These are phyloP conservation scores for Oceanites oceanicus DNA, from an alignment of 2,113 vertebrate genomes.

Conservation along the genomic window DNA sequence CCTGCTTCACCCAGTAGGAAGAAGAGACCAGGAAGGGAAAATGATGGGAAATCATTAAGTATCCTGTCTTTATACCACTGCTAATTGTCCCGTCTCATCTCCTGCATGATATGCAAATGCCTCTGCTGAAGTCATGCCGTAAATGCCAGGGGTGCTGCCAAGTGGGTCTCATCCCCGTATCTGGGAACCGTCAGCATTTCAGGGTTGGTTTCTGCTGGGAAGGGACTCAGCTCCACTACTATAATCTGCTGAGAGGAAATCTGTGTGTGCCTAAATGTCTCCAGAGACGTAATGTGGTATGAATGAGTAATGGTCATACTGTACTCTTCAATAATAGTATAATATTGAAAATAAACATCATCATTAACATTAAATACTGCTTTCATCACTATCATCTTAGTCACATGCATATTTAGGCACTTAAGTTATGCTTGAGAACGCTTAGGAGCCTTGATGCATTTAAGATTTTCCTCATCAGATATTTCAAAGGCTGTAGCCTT, in stretches of 20 bases:
- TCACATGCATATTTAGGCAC: background rate
- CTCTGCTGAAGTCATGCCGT: background rate
- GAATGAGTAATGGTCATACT: background rate
- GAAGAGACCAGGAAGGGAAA: background rate
- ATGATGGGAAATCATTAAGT: background rate
- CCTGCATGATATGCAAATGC: too few relatives aligned
- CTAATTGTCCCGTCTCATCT: background rate
- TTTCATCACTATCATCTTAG: background rate
- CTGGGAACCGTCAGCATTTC: background rate
- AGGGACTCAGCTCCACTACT: background rate
- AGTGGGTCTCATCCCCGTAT: too few relatives aligned
- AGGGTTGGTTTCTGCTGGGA: background rate
- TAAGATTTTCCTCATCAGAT: background rate
- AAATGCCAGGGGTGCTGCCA: background rate
- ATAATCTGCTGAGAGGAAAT: background rate
- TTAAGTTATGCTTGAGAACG: background rate
- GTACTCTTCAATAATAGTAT: background rate
- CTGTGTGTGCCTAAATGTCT: background rate
- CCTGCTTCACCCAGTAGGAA: background rate
- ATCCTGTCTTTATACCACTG: background rate
- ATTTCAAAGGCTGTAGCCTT: background rate
- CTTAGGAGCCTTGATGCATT: background rate
- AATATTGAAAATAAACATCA: background rate
- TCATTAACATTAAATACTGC: background rate
- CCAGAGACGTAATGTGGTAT: background rate